Evolutionary conservation across 30 jellyfish, hydroid and myxozoan species (phyloP).

Genomic region (Aurelia aurita complex sp. Pacific): DNA sequence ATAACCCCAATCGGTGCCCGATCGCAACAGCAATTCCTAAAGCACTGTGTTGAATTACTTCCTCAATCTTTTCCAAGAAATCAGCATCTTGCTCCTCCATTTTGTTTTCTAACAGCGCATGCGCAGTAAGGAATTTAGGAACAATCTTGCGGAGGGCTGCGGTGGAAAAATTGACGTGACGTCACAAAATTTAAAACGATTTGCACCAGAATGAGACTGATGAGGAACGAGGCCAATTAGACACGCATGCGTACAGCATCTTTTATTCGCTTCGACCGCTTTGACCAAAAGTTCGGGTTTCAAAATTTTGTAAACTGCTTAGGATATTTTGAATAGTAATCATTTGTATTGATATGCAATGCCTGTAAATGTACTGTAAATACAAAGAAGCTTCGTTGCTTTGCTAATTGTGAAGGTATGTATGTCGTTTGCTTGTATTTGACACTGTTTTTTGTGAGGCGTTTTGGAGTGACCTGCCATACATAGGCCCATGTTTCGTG

Average conservation of each 20-base stretch:
- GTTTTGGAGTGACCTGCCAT: background rate
- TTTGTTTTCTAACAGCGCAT: background rate
- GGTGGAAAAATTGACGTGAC: too few relatives aligned
- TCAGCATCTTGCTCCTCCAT: constrained; percentile 4
- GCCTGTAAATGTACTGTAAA: constrained; percentile 44
- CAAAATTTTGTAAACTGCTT: constrained; percentile 43
- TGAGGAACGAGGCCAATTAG: constrained; percentile 20
- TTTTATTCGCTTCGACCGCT: constrained; percentile 55
- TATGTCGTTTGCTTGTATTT: background rate
- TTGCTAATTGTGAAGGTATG: constrained; percentile 34
- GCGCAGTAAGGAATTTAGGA: too few relatives aligned
- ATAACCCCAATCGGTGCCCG: constrained; percentile 46
- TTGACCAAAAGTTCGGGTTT: constrained; percentile 35
- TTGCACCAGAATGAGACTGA: too few relatives aligned
- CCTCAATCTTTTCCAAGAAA: constrained; percentile 15
- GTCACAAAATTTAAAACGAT: too few relatives aligned
- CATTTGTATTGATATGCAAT: constrained; percentile 22
- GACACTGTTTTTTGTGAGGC: background rate
- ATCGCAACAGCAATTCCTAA: constrained; percentile 21
- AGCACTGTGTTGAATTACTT: constrained; percentile 25
- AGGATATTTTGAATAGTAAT: constrained; percentile 34
- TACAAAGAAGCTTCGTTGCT: constrained; percentile 14
- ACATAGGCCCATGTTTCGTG: constrained; percentile 5
- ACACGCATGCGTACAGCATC: constrained; percentile 42
- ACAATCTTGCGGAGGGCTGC: too few relatives aligned